Evolutionary conservation across 2,113 vertebrate genomes (phyloP).

Genomic region (Dipodomys merriami): DNA sequence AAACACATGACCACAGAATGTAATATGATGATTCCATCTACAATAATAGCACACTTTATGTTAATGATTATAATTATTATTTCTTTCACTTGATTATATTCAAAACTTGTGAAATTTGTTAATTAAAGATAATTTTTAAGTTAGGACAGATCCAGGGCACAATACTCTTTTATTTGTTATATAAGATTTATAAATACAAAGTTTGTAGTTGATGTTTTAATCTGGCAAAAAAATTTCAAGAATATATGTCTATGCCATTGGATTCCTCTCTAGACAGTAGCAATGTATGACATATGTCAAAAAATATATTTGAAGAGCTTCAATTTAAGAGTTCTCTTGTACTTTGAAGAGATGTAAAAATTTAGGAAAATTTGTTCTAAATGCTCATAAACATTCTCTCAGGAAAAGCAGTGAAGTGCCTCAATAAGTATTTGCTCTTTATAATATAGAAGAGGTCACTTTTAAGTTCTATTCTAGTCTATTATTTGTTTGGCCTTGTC

Average conservation of each 20-base stretch:
- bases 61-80: neutral
- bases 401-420: neutral
- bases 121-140: neutral
- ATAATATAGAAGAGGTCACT: neutral
- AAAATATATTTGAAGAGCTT: neutral
- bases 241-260: neutral
- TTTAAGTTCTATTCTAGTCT: neutral
- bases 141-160: neutral
- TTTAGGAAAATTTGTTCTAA: neutral
- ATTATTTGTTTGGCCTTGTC: neutral
- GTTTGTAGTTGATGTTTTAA: neutral
- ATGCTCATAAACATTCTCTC: neutral
- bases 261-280: neutral
- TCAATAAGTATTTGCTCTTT: constrained; percentile 18
- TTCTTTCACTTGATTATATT: neutral
- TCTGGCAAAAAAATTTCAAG: neutral
- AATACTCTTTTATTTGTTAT: neutral
- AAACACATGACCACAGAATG: neutral
- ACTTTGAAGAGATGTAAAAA: neutral
- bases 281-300: neutral
- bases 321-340: neutral
- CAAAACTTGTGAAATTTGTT: neutral
- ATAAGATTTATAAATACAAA: neutral
- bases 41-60: neutral
- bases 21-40: neutral